Conservation (phyloP, 2,113 vertebrate species). For the Hipposideros armiger region DNA sequence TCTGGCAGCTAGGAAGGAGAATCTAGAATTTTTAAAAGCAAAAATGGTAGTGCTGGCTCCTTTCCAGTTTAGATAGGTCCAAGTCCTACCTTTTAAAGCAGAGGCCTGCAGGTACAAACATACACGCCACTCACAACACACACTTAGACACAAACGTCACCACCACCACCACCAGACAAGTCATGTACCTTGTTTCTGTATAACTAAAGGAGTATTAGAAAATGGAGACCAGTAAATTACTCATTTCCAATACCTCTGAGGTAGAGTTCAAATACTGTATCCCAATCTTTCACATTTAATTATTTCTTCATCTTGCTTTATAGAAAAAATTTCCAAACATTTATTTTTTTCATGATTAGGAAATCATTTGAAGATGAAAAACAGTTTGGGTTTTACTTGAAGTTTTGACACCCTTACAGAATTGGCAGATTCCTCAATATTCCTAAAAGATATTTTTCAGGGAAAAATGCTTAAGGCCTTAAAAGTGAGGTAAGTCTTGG, state of each 20-base stretch:
- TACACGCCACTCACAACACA: background rate
- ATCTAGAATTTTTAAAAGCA: background rate
- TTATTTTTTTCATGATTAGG: background rate
- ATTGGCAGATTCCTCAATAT: background rate
- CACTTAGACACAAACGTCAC: background rate
- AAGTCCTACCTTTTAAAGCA: background rate
- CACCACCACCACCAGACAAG: background rate
- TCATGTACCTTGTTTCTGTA: background rate
- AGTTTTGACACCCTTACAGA: background rate
- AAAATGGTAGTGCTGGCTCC: background rate
- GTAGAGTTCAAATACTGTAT: background rate
- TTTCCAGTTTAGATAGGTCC: background rate
- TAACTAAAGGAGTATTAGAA: background rate
- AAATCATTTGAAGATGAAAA: conserved; percentile 43
- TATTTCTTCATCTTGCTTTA: background rate
- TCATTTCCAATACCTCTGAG: background rate
- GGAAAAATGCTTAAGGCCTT: background rate
- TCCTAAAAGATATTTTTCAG: background rate
- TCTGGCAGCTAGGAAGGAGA: background rate
- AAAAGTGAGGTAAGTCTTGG: background rate
- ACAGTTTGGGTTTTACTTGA: background rate
- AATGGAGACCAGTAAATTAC: background rate
- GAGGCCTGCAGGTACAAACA: background rate
- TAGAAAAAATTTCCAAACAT: conserved; percentile 8
- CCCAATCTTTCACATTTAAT: background rate